Percentiles rank a stretch among this genome's conserved stretches.
These are phyloP conservation scores for Colletes gigas DNA, from an alignment of 1,140 invertebrate species.

Conservation along the genomic window DNA sequence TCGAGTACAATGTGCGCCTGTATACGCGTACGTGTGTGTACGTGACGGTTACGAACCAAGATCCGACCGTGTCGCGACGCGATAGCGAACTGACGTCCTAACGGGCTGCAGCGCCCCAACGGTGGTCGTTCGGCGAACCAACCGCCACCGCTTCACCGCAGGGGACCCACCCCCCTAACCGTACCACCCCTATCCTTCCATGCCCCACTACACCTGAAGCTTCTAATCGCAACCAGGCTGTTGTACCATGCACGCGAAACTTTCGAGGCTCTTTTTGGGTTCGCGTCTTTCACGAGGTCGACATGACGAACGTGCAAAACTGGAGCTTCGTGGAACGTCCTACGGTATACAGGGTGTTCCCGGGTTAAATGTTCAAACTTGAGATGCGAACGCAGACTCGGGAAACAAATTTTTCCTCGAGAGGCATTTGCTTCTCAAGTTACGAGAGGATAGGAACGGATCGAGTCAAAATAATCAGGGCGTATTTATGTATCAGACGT, in stretches of 20 bases:
- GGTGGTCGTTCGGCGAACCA: constrained; percentile 70
- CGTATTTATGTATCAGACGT: too few relatives aligned
- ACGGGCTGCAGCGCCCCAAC: constrained; percentile 71
- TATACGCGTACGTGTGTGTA: constrained; percentile 11
- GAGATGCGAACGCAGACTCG: too few relatives aligned
- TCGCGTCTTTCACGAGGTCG: not conserved
- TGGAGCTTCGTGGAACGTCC: not conserved
- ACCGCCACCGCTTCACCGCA: constrained; percentile 52
- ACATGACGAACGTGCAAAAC: not conserved
- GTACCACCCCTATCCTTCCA: not conserved
- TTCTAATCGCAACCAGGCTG: constrained; percentile 21
- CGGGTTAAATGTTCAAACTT: too few relatives aligned
- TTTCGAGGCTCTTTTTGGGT: constrained; percentile 4
- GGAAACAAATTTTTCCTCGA: too few relatives aligned
- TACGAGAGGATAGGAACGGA: too few relatives aligned
- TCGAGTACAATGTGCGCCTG: constrained; percentile 15
- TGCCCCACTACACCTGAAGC: constrained; percentile 40
- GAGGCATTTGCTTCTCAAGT: too few relatives aligned
- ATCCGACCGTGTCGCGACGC: constrained; percentile 69
- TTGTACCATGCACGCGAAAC: constrained; percentile 14
- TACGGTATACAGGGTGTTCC: not conserved
- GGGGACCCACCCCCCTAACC: constrained; percentile 47
- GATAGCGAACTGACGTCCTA: constrained; percentile 73
- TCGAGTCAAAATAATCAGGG: too few relatives aligned
- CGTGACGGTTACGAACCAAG: constrained; percentile 19